Base-by-base conservation (phyloP, 2,113 vertebrate genomes). In the Phocoena phocoena region DNA sequence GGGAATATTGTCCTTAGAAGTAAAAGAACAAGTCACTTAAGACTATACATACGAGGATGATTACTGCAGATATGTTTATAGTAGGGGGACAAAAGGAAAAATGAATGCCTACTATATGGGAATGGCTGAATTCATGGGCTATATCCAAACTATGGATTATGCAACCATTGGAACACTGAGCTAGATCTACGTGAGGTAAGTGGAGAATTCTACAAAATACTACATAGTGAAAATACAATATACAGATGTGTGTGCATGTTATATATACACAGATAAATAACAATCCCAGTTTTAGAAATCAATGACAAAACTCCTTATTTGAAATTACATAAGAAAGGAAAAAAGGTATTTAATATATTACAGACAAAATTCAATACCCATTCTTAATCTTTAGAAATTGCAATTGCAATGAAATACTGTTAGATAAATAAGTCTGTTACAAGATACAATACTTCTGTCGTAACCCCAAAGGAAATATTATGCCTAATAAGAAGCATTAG, bases 331-430 rank as follows among this genome's bases (percentile, higher is more conserved):
- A 84, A 84, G 26, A 36, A 20, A 38, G 36, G 44, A 5, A 8
- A 74, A 53, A 73, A 86, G 1, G 1, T 84, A 60, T 90, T 53
- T 77, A 89, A 87, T 31, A 14, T 14, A 55, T 55, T 55, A 55
- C 76, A 90, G 44, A 65, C 11, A 86, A 97, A 93, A 93, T 88
- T 88, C 1, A 90, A 77, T 33, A 36, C 62, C 5, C 55, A 77
- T 88, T 80, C 23, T 89, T 96, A 86, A 77, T 85, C 55, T 97
- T 93, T 53, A 44, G 41, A 73, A 86, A 63, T 44, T 89, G 8
- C 7, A 73, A 79, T 47, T 73, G 8, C 15, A 84, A 55, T 53
- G 79, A 83, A 90, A 80, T 33, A 92, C 8, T 71, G 31, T 88
- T 96, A 68, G 25, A 60, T 82, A 84, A 65, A 65, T 84, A 76